phyloP scores from a whole-genome alignment of 1,140 invertebrate species.

The Philaenus spumarius region DNA sequence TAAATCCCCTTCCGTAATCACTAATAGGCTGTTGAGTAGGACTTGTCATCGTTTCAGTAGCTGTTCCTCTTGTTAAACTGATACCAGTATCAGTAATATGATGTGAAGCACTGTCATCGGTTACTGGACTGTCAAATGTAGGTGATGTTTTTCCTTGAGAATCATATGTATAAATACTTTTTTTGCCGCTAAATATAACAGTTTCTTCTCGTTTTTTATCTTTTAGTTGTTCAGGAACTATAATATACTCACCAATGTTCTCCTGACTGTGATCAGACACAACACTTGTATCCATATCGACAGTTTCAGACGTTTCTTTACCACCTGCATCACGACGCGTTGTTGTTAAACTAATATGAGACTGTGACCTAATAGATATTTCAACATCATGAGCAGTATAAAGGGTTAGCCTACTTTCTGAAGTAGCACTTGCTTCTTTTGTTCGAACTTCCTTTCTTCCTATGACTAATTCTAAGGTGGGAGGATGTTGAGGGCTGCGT shows the following conservation, averaged over 20 bases:
- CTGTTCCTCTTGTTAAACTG: slow-evolving; percentile 42
- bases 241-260: slow-evolving; percentile 34
- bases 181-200: slow-evolving; percentile 44
- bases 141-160: slow-evolving; percentile 33
- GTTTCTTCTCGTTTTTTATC: slow-evolving; percentile 42
- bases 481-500: slow-evolving; percentile 24
- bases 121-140: slow-evolving; percentile 38
- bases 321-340: slow-evolving; percentile 36
- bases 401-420: slow-evolving; percentile 44
- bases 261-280: slow-evolving; percentile 30
- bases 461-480: slow-evolving; percentile 44
- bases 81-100: slow-evolving; percentile 47
- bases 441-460: slow-evolving; percentile 45
- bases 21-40: slow-evolving; percentile 34
- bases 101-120: slow-evolving; percentile 46
- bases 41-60: slow-evolving; percentile 43
- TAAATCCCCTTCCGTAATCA: slow-evolving; percentile 29
- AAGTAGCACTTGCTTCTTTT: slow-evolving; percentile 42
- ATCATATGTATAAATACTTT: slow-evolving; percentile 43
- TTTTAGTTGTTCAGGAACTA: slow-evolving; percentile 32
- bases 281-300: slow-evolving; percentile 40
- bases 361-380: slow-evolving; percentile 46
- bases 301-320: slow-evolving; percentile 40
- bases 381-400: slow-evolving; percentile 43
- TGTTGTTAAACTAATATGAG: slow-evolving; percentile 44